Conservation (phyloP, 2,888 invertebrate species). For the Pollenia labialis region DNA sequence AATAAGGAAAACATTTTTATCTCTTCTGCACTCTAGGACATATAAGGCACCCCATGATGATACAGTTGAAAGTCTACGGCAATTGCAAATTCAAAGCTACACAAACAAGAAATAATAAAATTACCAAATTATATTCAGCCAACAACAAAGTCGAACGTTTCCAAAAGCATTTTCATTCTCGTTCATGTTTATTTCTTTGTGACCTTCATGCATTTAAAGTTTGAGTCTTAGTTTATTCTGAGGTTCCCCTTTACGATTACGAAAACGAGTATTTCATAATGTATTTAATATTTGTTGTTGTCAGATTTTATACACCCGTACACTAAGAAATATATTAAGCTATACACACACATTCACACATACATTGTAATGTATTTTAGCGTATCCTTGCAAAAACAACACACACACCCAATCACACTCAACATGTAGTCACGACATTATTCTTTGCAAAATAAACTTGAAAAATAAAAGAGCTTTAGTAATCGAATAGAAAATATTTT, state of each 20-base stretch:
- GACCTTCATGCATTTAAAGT: conserved; percentile 67
- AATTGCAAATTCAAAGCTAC: neutral
- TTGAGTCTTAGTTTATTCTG: conserved; percentile 37
- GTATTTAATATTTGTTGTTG: conserved; percentile 40
- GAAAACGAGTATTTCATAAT: conserved; percentile 45
- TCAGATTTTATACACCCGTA: neutral
- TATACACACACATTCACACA: neutral
- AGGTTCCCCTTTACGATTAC: conserved; percentile 19
- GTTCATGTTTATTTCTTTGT: conserved; percentile 45
- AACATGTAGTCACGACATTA: conserved; percentile 44
- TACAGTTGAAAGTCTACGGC: neutral
- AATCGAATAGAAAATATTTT: neutral
- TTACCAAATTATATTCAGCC: conserved; percentile 58
- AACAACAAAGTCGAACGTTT: conserved; percentile 36
- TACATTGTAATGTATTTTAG: neutral
- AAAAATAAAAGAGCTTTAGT: neutral
- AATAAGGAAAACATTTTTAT: conserved; percentile 45
- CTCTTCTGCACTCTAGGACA: conserved; percentile 18
- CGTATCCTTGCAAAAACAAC: conserved; percentile 9
- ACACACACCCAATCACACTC: neutral
- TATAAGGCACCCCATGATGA: neutral
- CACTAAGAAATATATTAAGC: neutral
- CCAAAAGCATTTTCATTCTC: conserved; percentile 12
- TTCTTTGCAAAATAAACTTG: conserved; percentile 7
- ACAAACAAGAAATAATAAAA: conserved; percentile 58